Conservation (phyloP, 1,140 invertebrate species). For the Pantala flavescens region DNA sequence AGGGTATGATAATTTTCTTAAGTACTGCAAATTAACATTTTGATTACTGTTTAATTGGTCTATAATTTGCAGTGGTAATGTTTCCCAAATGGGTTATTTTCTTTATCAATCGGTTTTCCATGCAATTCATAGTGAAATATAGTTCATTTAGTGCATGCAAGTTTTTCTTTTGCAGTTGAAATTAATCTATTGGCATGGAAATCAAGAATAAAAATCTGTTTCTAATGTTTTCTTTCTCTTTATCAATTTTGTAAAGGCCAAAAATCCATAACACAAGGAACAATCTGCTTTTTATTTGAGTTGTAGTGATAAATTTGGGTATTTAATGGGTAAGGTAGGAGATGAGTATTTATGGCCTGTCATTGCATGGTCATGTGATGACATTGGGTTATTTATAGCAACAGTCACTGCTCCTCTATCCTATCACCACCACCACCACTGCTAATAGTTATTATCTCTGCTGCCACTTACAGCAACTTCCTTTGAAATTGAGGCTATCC, state of each 20-base stretch:
- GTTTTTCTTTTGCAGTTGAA: background rate
- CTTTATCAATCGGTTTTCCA: background rate
- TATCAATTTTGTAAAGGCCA: background rate
- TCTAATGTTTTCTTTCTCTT: conserved; percentile 8
- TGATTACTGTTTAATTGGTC: too few relatives aligned
- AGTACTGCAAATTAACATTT: too few relatives aligned
- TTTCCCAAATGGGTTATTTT: background rate
- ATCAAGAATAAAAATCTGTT: background rate
- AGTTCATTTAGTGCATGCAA: background rate
- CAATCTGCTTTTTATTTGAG: conserved; percentile 13
- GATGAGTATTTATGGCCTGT: background rate
- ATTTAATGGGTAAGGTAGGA: background rate
- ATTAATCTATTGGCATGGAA: conserved; percentile 1
- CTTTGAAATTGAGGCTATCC: background rate
- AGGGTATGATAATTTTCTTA: too few relatives aligned
- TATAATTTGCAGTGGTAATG: background rate
- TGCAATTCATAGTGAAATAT: background rate
- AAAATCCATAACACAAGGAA: conserved; percentile 12
- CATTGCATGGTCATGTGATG: conserved; percentile 13
- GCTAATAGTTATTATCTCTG: background rate
- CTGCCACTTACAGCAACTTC: background rate
- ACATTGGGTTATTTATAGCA: background rate
- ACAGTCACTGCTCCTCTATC: background rate
- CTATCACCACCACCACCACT: conserved; percentile 13
- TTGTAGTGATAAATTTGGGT: background rate